Evolutionary conservation across 2,113 vertebrate species (phyloP).

Genomic region (Lamprotornis superbus): DNA sequence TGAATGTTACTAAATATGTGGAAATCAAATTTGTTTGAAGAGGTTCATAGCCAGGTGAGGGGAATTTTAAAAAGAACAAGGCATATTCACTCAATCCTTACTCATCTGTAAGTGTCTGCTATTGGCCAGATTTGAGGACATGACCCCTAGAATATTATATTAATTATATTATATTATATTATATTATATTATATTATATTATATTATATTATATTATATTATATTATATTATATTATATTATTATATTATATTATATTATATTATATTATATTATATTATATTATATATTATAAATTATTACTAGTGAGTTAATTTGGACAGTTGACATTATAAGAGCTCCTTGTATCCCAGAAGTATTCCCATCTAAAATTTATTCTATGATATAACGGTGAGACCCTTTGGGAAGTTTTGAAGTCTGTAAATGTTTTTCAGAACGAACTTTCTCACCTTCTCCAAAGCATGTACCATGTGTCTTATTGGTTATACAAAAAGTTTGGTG

Average conservation of each 20-base stretch:
- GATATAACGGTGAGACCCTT: neutral
- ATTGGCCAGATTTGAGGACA: neutral
- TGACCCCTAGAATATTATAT: fast-evolving
- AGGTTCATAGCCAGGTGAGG: neutral
- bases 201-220: neutral
- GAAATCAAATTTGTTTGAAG: neutral
- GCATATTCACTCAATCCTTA: neutral
- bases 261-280: neutral
- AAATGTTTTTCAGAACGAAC: neutral
- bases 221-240: neutral
- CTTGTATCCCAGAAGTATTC: neutral
- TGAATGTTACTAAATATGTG: neutral
- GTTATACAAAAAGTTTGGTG: neutral
- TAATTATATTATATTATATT: neutral
- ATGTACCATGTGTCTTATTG: neutral
- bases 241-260: neutral
- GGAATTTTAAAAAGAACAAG: neutral
- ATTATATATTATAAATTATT: neutral
- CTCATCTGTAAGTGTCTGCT: neutral
- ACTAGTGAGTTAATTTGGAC: neutral
- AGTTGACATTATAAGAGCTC: neutral
- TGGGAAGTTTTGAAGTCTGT: neutral
- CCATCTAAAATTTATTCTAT: neutral
- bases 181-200: neutral
- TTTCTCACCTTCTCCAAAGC: neutral